Evolutionary conservation across 2,888 invertebrate genomes (phyloP).

Genomic region (Conops quadrifasciatus): DNA sequence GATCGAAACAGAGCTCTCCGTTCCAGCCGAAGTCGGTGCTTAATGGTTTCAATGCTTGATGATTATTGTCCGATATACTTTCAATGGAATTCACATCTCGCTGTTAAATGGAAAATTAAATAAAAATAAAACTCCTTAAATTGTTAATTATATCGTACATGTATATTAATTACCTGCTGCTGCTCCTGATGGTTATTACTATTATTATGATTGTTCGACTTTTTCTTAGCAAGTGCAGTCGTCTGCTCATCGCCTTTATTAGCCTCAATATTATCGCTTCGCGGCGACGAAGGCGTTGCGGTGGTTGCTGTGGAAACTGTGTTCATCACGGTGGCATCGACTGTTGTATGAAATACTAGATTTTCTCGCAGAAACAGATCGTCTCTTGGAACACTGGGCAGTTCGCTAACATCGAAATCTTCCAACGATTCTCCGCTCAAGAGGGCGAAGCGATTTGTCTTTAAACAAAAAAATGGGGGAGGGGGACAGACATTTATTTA

Average conservation of each 20-base stretch:
- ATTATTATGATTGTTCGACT: conserved; percentile 49
- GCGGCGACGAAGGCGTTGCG: conserved; percentile 18
- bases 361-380: conserved; percentile 35
- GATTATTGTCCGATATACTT: conserved; percentile 52
- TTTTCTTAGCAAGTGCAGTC: conserved; percentile 46
- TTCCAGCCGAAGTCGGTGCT: conserved; percentile 52
- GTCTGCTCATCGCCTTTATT: conserved; percentile 32
- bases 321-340: conserved; percentile 50
- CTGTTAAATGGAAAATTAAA: conserved; percentile 44
- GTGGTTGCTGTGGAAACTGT: conserved; percentile 36
- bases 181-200: conserved; percentile 58
- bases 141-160: not conserved
- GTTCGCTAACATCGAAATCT: conserved; percentile 46
- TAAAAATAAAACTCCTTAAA: conserved; percentile 3
- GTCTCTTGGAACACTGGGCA: conserved; percentile 49
- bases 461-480: conserved; percentile 5
- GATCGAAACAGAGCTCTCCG: conserved; percentile 49
- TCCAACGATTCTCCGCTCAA: conserved; percentile 43
- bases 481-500: not conserved
- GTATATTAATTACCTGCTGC: conserved; percentile 40
- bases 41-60: conserved; percentile 42
- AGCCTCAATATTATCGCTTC: conserved; percentile 26
- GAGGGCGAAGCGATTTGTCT: conserved; percentile 45
- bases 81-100: conserved; percentile 62
- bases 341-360: conserved; percentile 50